Evolutionary conservation across 1,140 invertebrate species (phyloP).

Genomic region (Drosophila truncata): DNA sequence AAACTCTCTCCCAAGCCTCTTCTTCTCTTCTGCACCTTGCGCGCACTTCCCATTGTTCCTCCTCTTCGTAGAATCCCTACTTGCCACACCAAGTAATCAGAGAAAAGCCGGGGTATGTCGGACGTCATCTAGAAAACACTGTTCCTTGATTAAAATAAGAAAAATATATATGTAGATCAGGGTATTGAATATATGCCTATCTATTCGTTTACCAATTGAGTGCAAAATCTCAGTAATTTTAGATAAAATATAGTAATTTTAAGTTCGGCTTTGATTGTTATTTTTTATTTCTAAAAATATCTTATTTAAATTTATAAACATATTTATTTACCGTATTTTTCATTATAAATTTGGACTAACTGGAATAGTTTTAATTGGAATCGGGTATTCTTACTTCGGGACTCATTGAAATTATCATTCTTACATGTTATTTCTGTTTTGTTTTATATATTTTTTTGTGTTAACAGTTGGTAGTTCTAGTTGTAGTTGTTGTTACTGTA

Average conservation of each 20-base stretch:
- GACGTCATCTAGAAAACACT: neutral
- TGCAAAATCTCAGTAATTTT: neutral
- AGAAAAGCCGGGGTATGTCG: neutral
- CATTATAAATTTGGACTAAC: no score
- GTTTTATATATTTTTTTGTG: conserved; percentile 24
- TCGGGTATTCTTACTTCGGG: neutral
- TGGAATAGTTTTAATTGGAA: neutral
- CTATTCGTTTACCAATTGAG: neutral
- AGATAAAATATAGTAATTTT: neutral
- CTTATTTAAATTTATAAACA: neutral
- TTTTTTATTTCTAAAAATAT: neutral
- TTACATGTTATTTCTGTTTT: conserved; percentile 10
- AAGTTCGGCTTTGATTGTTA: neutral
- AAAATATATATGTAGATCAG: neutral
- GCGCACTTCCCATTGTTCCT: conserved; percentile 55
- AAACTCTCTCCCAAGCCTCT: conserved; percentile 52
- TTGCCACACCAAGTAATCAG: conserved; percentile 20
- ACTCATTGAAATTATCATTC: neutral
- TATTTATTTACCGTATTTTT: neutral
- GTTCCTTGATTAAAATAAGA: no score
- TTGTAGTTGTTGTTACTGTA: conserved; percentile 55
- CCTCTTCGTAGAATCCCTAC: conserved; percentile 39
- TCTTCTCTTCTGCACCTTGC: conserved; percentile 68
- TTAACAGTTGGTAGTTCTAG: conserved; percentile 59
- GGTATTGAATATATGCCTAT: neutral